Evolutionary conservation across 2,113 vertebrate species (phyloP).

Genomic region (Coptodon rendalli): DNA sequence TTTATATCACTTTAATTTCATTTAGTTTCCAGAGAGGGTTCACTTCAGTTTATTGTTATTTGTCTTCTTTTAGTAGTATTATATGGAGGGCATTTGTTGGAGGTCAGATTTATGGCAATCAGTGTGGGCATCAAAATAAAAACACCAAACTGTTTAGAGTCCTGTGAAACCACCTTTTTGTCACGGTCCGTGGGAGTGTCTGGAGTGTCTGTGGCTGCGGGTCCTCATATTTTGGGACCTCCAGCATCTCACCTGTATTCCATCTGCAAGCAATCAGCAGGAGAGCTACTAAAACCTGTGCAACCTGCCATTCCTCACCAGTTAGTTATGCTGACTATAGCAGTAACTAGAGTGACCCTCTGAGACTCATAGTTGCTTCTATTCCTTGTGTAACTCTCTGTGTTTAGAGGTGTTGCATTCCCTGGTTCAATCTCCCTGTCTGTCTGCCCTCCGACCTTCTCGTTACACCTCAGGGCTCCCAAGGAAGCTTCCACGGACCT

Average conservation of each 20-base stretch:
- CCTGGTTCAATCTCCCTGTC: background rate
- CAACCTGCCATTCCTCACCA: background rate
- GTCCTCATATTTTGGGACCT: background rate
- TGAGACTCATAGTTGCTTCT: background rate
- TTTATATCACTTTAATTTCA: background rate
- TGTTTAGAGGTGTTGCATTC: background rate
- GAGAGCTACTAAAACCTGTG: background rate
- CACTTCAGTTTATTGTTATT: background rate
- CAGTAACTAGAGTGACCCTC: background rate
- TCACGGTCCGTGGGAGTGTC: background rate
- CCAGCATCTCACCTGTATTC: background rate
- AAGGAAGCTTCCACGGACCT: background rate
- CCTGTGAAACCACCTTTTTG: background rate
- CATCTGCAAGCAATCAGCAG: background rate
- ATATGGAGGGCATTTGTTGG: background rate
- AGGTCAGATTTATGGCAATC: no score
- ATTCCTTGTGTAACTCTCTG: background rate
- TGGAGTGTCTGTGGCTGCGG: background rate
- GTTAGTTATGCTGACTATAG: background rate
- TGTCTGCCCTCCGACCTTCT: background rate
- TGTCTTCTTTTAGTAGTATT: background rate
- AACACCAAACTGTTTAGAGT: background rate
- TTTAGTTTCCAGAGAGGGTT: background rate
- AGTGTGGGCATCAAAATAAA: background rate
- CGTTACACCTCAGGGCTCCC: background rate